These are phyloP conservation scores for Taenioides sp. DNA, from an alignment of 2,797 vertebrate species.

Conservation along the genomic window DNA sequence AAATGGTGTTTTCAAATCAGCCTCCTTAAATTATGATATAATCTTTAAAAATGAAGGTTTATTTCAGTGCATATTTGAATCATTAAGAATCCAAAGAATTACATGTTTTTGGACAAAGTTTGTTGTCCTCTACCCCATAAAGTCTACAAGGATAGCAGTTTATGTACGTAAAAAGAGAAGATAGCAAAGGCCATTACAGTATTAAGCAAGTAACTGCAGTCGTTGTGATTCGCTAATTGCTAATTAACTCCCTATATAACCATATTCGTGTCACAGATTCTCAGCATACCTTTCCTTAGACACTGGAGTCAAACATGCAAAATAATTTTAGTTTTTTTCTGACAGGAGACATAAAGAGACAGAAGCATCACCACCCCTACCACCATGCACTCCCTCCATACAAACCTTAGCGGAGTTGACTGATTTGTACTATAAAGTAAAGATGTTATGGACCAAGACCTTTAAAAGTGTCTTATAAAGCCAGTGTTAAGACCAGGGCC, in stretches of 20 bases:
- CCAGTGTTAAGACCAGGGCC: not conserved
- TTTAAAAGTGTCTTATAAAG: constrained; percentile 1
- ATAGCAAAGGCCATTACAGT: not conserved
- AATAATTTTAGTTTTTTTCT: not conserved
- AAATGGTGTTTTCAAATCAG: too few species aligned
- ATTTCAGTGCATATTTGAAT: too few species aligned
- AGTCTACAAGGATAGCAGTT: not conserved
- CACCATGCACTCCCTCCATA: not conserved
- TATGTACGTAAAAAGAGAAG: not conserved
- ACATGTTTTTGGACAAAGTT: too few species aligned
- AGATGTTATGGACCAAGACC: not conserved
- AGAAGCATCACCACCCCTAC: too few species aligned
- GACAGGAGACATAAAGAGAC: too few species aligned
- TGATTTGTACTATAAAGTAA: not conserved
- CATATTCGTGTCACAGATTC: not conserved
- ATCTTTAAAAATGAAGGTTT: too few species aligned
- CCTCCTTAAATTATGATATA: too few species aligned
- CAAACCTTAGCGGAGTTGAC: not conserved
- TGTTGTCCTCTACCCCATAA: not conserved
- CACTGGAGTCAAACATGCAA: not conserved
- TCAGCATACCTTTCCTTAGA: not conserved
- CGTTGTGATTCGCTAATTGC: not conserved
- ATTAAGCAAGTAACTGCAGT: not conserved
- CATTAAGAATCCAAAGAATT: too few species aligned
- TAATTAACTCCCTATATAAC: not conserved